Percentiles rank a stretch among this genome's conserved stretches.
Conservation (phyloP, 2,888 invertebrate genomes). For the Ophioninae sp. region DNA sequence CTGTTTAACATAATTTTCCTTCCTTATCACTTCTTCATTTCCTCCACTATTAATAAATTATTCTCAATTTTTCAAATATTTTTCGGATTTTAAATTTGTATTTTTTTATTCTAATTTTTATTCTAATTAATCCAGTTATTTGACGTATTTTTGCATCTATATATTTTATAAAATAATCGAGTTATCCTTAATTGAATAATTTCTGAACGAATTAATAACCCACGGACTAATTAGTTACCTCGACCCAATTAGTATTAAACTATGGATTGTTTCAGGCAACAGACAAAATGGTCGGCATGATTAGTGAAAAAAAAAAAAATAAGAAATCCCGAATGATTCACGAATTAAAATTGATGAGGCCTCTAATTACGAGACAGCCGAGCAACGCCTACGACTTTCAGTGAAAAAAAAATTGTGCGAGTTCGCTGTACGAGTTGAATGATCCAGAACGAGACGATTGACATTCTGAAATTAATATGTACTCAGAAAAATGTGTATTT, state of each 20-base stretch:
- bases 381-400: neutral
- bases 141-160: neutral
- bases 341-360: neutral
- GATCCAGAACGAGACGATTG: neutral
- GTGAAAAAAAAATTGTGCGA: constrained; percentile 2
- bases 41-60: too few relatives aligned
- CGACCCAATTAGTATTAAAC: neutral
- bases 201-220: neutral
- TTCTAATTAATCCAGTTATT: neutral
- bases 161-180: neutral
- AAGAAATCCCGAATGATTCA: constrained; percentile 23
- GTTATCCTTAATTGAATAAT: neutral
- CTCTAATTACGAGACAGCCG: constrained; percentile 1
- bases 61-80: neutral
- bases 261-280: neutral
- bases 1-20: neutral
- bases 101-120: neutral
- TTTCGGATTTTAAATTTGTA: neutral
- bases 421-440: neutral
- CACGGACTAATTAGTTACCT: neutral
- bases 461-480: too few relatives aligned
- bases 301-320: neutral
- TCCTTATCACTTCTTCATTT: neutral
- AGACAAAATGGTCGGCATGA: neutral
- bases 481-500: too few relatives aligned